phyloP scores from a whole-genome alignment of 2,797 vertebrate genomes.

The Microtus californicus region DNA sequence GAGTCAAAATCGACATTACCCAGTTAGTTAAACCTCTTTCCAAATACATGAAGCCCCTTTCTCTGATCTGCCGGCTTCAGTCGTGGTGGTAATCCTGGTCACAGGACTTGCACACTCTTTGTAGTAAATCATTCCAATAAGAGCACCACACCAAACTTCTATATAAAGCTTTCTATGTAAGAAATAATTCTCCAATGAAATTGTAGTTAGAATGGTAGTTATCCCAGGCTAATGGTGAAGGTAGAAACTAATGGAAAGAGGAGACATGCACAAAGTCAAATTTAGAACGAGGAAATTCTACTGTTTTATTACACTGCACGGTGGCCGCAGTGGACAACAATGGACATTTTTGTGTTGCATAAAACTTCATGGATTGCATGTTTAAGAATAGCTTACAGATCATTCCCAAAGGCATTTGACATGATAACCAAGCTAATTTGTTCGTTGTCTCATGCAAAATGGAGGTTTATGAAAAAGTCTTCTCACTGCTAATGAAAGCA shows the following conservation, averaged over 20 bases:
- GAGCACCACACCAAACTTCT: not conserved
- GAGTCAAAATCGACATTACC: not conserved
- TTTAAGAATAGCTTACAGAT: not conserved
- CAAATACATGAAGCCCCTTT: not conserved
- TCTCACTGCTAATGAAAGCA: not conserved
- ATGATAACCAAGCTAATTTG: not conserved
- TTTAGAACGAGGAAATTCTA: not conserved
- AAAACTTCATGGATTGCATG: not conserved
- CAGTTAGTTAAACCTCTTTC: not conserved
- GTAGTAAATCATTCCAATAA: constrained; percentile 1
- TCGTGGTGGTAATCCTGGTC: not conserved
- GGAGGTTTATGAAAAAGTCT: not conserved
- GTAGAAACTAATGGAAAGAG: not conserved
- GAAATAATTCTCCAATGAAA: not conserved
- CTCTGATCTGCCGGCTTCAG: not conserved
- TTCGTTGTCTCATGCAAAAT: not conserved
- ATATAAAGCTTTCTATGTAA: not conserved
- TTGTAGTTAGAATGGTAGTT: not conserved
- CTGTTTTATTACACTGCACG: not conserved
- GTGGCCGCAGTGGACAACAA: not conserved
- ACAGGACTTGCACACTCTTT: constrained; percentile 3
- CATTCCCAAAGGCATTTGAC: not conserved
- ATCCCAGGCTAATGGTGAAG: not conserved
- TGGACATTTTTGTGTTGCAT: not conserved
- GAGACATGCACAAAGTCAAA: not conserved